A percentile compares a stretch with the other conserved stretches of the same genome.
These are phyloP conservation scores for Bos indicus DNA, from an alignment of 2,113 vertebrate genomes.

Conservation along the genomic window DNA sequence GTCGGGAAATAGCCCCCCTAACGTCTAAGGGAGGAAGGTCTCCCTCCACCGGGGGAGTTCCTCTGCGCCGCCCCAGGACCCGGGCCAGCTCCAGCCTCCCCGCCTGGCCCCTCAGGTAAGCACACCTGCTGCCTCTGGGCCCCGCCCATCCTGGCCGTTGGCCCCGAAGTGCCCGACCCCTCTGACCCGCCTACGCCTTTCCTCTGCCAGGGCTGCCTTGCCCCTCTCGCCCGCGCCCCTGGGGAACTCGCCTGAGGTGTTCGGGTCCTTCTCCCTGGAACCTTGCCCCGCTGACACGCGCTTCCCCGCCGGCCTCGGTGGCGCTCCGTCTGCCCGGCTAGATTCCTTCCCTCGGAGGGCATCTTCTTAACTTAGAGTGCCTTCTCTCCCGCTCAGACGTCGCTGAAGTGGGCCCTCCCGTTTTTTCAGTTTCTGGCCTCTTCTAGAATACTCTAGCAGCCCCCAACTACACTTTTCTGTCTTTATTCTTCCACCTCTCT, in stretches of 20 bases:
- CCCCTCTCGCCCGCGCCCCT: not conserved
- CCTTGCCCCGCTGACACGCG: not conserved
- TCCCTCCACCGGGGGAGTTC: not conserved
- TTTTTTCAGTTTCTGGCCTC: not conserved
- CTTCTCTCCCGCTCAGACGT: not conserved
- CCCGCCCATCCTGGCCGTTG: not conserved
- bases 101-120: not conserved
- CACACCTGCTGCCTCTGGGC: slow-evolving; percentile 57
- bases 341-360: not conserved
- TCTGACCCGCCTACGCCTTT: not conserved
- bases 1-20: not conserved
- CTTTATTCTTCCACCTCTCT: not conserved
- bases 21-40: not conserved
- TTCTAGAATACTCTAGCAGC: not conserved
- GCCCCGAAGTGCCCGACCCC: not conserved
- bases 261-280: not conserved
- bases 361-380: not conserved
- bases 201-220: not conserved
- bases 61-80: not conserved
- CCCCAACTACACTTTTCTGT: not conserved
- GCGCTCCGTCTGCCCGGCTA: not conserved
- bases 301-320: not conserved
- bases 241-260: not conserved
- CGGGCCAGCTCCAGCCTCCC: not conserved
- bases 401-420: not conserved